phyloP scores from a whole-genome alignment of 2,113 vertebrate species.

The Australoheros scitulus region DNA sequence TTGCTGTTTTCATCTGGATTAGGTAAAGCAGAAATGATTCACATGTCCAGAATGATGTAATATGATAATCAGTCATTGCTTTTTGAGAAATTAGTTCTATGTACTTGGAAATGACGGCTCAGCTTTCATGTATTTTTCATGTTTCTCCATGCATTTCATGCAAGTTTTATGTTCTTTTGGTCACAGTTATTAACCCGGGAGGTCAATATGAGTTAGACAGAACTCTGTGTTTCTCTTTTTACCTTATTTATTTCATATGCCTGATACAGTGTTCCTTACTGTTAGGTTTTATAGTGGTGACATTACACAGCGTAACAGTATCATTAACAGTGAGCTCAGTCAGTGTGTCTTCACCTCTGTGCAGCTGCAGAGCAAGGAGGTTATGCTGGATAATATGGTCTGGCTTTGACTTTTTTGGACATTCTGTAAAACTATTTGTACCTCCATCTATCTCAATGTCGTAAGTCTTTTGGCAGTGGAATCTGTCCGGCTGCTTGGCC shows the following conservation, averaged over 20 bases:
- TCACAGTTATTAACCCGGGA: slow-evolving; percentile 29
- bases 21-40: slow-evolving; percentile 40
- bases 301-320: slow-evolving; percentile 21
- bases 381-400: slow-evolving; percentile 45
- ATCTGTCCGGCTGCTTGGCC: slow-evolving; percentile 57
- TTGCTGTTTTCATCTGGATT: slow-evolving; percentile 34
- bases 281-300: neutral
- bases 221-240: slow-evolving; percentile 23
- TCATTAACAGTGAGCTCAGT: slow-evolving; percentile 56
- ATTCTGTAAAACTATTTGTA: slow-evolving; percentile 55
- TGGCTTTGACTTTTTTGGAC: slow-evolving; percentile 48
- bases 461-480: slow-evolving; percentile 48
- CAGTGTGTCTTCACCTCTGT: slow-evolving; percentile 48
- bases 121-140: slow-evolving; percentile 1
- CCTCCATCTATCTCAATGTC: slow-evolving; percentile 55
- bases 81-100: slow-evolving; percentile 20
- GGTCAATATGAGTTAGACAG: neutral
- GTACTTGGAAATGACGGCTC: slow-evolving; percentile 34
- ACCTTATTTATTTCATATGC: slow-evolving; percentile 45
- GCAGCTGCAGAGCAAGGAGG: slow-evolving; percentile 52
- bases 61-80: slow-evolving; percentile 28
- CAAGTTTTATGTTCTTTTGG: slow-evolving; percentile 10
- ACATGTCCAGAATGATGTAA: slow-evolving; percentile 48
- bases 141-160: neutral
- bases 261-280: slow-evolving; percentile 38